A percentile compares a stretch with the other conserved stretches of the same genome.
Evolutionary conservation across 2,113 vertebrate genomes (phyloP).

Genomic region (Cathartes aura): DNA sequence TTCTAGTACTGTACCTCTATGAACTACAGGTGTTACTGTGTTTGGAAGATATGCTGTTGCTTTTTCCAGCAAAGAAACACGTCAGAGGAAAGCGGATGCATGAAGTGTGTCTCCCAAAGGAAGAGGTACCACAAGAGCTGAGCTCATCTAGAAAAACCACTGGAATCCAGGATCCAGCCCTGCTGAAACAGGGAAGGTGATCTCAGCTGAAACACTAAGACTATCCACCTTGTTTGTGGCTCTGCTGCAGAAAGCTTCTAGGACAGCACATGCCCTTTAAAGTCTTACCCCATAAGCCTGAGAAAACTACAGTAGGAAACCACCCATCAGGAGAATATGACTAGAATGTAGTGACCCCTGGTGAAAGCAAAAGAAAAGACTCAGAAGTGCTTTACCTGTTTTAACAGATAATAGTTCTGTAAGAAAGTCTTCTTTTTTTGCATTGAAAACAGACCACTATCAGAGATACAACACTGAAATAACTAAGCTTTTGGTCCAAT

Average conservation of each 20-base stretch:
- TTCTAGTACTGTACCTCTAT: not conserved
- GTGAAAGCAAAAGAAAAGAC: not conserved
- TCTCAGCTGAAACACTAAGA: not conserved
- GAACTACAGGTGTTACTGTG: not conserved
- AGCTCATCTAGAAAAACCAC: not conserved
- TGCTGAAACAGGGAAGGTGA: not conserved
- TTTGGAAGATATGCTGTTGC: not conserved
- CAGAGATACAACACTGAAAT: not conserved
- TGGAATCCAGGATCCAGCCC: not conserved
- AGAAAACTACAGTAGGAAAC: not conserved
- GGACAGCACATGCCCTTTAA: not conserved
- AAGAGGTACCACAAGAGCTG: not conserved
- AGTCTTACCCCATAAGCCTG: not conserved
- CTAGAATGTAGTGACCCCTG: not conserved
- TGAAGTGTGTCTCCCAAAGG: not conserved
- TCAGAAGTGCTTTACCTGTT: not conserved
- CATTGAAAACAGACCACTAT: not conserved
- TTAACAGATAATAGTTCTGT: not conserved
- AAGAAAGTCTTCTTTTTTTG: not conserved
- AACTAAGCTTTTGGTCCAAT: not conserved
- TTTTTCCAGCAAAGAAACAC: not conserved
- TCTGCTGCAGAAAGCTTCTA: not conserved
- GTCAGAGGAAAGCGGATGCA: not conserved
- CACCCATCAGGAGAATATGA: not conserved
- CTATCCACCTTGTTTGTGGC: not conserved